Base-by-base conservation (phyloP, 2,888 invertebrate genomes). In the Nemotelus pantherinus region DNA sequence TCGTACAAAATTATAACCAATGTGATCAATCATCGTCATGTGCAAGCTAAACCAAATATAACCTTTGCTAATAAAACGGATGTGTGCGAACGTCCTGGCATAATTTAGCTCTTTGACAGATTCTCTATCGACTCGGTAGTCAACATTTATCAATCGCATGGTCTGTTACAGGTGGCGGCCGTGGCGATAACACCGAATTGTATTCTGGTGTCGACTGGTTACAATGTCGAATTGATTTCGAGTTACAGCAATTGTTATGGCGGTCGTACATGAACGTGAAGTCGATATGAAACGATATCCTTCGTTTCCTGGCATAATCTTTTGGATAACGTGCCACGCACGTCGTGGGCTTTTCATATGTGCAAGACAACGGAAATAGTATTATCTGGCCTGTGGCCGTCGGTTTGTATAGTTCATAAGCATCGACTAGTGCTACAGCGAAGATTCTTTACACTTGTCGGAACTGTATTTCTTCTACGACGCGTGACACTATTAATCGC, bases 401-500 rank as follows among this genome's bases (percentile, higher is more conserved):
- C 91, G 79, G 95, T 98, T 78, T 90, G 99, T 77, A 89, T 97
- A 85, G 97, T 99, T 88, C 99, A 99, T 89, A 98, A 97, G 88
- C 96, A 99, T 89, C 94, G 98, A 94, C 96, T 89, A 87, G 97
- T 99, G 84, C 90, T 99, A 80, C 88, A 98, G 85, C 90, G 99
- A 81, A 90, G 99, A 81, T 96, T 98, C 89, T 99, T 98, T 88
- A 97, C 98, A 10, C 88, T 99, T 78, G 94, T 96, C 77, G 99
- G 99, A 75, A 98, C 99, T 2, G 97, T 99, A 80, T 99, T 99
- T 88, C 91, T 99, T 70, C 90, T 99, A 80, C 92, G 98, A 57
- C 99, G 99, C 86, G 94, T 99, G 80, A 99, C 99, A 58, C 99
- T 99, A 99, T 88, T 99, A 83, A 98, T 99, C 83, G 99, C 99